Evolutionary conservation across 2,888 invertebrate genomes (phyloP), one percentile per base, ranked within the genome.

Genomic region (Tineola bisselliella): DNA sequence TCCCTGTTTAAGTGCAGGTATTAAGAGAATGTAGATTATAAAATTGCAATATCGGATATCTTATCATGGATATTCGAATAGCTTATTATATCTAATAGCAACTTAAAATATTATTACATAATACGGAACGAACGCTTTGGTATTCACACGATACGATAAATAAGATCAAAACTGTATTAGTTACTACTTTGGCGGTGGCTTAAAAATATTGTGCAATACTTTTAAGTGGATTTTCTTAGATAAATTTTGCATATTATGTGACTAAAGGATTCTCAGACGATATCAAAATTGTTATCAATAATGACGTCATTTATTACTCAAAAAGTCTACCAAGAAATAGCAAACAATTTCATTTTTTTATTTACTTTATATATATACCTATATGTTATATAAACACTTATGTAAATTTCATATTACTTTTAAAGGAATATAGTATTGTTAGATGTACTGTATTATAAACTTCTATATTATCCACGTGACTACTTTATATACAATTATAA

Each of bases 261-360:
- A 48, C 15, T 48, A 17, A 48, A 48, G 15, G 48, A 48, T 48
- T 48, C 48, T 48, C 15, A 48, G 48, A 48, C 48, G 48, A 48
- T 48, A 48, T 48, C 48, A 38, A 38, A 38, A 12, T 38, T n/a
- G 38, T 38, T 38, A 38, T 38, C 38, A 38, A 12, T n/a, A n/a
- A 38, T 38, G 38, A 38, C 38, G 38, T 38, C 38, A 38, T 38
- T 38, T 38, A 38, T n/a, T 6, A 38, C 38, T 10, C 10, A 38
- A 31, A n/a, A 38, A 38, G 38, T 38, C 38, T 38, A 38, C 38
- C 10, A 10, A 38, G 10, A 3, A 38, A 38, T 38, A n/a, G 38
- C 38, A 38, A 38, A 38, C n/a, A 38, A n/a, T 38, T 38, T 38
- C 10, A 10, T 10, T 38, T 38, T 38, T 6, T 12, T 38, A 3